Conservation (phyloP, 2,113 vertebrate species). For the Turdus rufiventris region DNA sequence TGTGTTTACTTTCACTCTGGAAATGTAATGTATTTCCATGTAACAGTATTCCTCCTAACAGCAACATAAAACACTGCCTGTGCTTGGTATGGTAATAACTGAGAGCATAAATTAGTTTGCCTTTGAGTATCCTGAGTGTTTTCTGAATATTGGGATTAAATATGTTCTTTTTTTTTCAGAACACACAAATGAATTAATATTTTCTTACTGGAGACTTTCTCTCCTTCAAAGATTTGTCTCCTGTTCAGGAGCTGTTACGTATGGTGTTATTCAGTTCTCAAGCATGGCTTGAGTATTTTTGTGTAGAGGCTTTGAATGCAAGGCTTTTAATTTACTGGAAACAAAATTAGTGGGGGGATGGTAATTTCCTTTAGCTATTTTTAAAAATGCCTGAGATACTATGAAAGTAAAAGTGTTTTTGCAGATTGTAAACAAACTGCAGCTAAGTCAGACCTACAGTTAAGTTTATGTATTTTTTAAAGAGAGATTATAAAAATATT, state of each 20-base stretch:
- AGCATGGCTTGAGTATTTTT: neutral
- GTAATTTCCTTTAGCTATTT: slow-evolving; percentile 10
- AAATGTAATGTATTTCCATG: neutral
- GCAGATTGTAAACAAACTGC: neutral
- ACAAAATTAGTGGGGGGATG: neutral
- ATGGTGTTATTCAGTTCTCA: neutral
- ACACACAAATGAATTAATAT: neutral
- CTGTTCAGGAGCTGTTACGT: neutral
- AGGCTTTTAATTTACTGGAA: slow-evolving; percentile 7
- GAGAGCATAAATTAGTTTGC: neutral
- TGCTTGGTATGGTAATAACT: neutral
- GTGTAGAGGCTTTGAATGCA: neutral
- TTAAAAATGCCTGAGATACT: neutral
- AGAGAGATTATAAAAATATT: neutral
- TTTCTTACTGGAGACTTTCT: neutral
- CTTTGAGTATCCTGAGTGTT: neutral
- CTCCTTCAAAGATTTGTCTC: neutral
- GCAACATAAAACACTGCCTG: neutral
- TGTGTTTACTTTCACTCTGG: neutral
- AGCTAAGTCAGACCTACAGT: neutral
- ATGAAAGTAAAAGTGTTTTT: neutral
- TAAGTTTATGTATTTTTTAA: neutral
- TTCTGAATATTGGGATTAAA: neutral
- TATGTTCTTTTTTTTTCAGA: neutral
- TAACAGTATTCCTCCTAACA: neutral